Base-by-base conservation (phyloP, 2,888 invertebrate genomes). In the Microctonus aethiopoides region DNA sequence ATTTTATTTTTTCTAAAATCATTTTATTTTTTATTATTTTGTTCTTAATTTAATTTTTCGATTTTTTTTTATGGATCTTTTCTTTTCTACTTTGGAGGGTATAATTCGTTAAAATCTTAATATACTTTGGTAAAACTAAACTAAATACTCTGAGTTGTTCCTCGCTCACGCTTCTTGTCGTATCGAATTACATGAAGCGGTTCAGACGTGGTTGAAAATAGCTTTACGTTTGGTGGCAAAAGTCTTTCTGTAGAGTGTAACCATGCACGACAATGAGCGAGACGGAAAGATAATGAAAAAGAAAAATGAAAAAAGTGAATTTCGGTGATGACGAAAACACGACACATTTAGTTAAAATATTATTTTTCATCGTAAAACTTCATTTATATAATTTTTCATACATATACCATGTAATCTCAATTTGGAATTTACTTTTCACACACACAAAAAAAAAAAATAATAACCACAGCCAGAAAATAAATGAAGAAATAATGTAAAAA, bases 191-290 rank as follows among this genome's bases (percentile, higher is more conserved):
- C 81, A 73, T 51, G n/a, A 62, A 64, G 64, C 46, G 75, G 77
- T 75, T 77, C 73, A 73, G 67, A 67, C 70, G 71, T 71, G 74
- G 80, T 78, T 81, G 78, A 80, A 81, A 81, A 81, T 80, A 81
- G 79, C 79, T 77, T 72, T 75, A 69, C 71, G 75, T 75, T 74
- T 74, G 75, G 71, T 70, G 72, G 76, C 75, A 75, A 75, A 75
- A 77, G 79, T 74, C 76, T 75, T 72, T 62, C 46, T 46, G 20
- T 16, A 57, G 57, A 57, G 57, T 57, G 16, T 57, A 57, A 57
- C 41, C 16, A 46, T 62, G 46, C 46, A 62, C 46, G 62, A 62
- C 62, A 65, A 64, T 54, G 20, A 39, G 24, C 9, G 24, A 39
- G 41, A 22, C 11, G n/a, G n/a, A n/a, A n/a, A n/a, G n/a, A n/a